Percentiles rank a stretch among this genome's conserved stretches.
Evolutionary conservation across 2,888 invertebrate genomes (phyloP).

Genomic region (Shargacucullia verbasci): DNA sequence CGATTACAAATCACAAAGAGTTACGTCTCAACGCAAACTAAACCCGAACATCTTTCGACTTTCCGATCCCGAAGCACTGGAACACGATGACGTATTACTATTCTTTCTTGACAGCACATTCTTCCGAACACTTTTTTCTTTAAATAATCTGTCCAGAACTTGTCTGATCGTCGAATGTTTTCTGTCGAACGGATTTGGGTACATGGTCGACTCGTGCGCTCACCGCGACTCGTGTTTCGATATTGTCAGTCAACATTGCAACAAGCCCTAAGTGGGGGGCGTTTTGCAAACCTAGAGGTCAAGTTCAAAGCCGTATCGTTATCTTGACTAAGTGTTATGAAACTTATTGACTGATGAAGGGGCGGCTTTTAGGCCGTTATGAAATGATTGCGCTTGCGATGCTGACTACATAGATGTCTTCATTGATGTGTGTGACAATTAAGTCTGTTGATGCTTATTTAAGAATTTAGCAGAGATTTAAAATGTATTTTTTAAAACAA

Average conservation of each 20-base stretch:
- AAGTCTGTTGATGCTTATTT: conserved; percentile 1
- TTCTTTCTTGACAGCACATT: conserved; percentile 71
- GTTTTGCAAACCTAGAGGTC: conserved; percentile 65
- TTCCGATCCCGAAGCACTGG: conserved; percentile 55
- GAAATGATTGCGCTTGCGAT: conserved; percentile 47
- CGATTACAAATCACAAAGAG: conserved; percentile 49
- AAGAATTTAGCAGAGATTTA: no score
- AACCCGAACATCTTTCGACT: conserved; percentile 55
- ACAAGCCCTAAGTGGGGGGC: conserved; percentile 42
- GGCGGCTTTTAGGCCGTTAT: conserved; percentile 34
- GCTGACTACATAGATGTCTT: conserved; percentile 30
- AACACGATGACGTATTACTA: conserved; percentile 67
- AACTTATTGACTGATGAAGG: conserved; percentile 46
- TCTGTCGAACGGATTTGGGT: conserved; percentile 92
- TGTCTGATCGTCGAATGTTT: conserved; percentile 92
- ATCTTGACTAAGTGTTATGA: conserved; percentile 50
- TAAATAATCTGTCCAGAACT: conserved; percentile 90
- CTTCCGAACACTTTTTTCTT: conserved; percentile 71
- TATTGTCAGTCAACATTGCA: conserved; percentile 51
- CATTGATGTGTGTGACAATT: conserved; percentile 28
- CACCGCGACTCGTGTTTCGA: conserved; percentile 58
- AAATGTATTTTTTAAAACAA: no score
- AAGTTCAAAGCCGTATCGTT: conserved; percentile 60
- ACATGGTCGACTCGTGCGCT: conserved; percentile 84
- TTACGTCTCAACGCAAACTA: conserved; percentile 49